Conservation (phyloP, 1,140 invertebrate species). For the Vollenhovia emeryi region DNA sequence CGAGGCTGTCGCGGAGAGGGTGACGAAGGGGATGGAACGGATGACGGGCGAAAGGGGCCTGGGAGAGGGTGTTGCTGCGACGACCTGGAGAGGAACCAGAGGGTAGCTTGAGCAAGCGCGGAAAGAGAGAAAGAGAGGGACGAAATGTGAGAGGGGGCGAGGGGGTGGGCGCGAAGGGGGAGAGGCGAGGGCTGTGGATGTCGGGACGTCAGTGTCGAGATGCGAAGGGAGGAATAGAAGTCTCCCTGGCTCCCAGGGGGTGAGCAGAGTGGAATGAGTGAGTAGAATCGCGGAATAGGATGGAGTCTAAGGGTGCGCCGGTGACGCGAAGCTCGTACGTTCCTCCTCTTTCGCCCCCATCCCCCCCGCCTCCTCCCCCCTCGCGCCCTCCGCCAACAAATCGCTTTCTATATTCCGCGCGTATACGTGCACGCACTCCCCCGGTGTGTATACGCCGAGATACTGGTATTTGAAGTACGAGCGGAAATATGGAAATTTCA, state of each 20-base stretch:
- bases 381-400: constrained; percentile 56
- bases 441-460: constrained; percentile 48
- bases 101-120: constrained; percentile 48
- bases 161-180: constrained; percentile 12
- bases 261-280: constrained; percentile 80
- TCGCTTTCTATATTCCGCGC: constrained; percentile 57
- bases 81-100: constrained; percentile 66
- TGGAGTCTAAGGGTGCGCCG: constrained; percentile 78
- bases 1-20: constrained; percentile 53
- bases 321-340: constrained; percentile 78
- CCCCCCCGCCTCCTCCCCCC: not conserved
- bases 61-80: constrained; percentile 57
- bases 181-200: constrained; percentile 68
- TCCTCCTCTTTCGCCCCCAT: constrained; percentile 39
- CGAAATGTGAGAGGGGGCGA: not conserved
- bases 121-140: constrained; percentile 45
- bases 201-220: constrained; percentile 79
- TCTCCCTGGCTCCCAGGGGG: constrained; percentile 77
- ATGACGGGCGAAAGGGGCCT: constrained; percentile 48
- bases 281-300: constrained; percentile 81
- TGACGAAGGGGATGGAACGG: constrained; percentile 58
- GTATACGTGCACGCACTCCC: constrained; percentile 52
- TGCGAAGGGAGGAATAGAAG: constrained; percentile 80
- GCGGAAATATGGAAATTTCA: constrained; percentile 53
- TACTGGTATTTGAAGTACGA: constrained; percentile 44